phyloP scores from a whole-genome alignment of 92 coral and sea anemone species.

The Porites rus region DNA sequence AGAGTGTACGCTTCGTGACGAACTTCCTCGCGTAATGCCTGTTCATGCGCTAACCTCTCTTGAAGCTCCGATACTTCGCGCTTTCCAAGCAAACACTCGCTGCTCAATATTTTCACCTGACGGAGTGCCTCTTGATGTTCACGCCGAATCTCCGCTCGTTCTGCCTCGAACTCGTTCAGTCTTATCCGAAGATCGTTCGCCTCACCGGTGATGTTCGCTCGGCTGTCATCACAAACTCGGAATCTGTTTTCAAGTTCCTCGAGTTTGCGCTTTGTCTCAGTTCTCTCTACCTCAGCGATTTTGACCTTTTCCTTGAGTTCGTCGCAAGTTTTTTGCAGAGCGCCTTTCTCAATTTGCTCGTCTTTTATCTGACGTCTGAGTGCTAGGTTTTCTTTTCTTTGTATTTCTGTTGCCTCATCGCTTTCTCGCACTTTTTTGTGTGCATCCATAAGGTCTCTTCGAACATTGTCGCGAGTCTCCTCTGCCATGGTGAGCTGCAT shows the following conservation, averaged over 20 bases:
- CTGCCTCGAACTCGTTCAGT: conserved; percentile 75
- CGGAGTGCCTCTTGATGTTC: conserved; percentile 85
- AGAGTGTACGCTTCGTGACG: conserved; percentile 81
- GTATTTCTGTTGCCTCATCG: conserved; percentile 73
- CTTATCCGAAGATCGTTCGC: conserved; percentile 73
- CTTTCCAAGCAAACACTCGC: conserved; percentile 83
- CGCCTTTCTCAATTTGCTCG: conserved; percentile 72
- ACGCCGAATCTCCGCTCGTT: conserved; percentile 79
- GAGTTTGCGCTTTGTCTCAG: conserved; percentile 61
- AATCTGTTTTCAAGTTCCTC: conserved; percentile 76
- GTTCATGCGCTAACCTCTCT: conserved; percentile 81
- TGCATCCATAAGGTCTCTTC: conserved; percentile 84
- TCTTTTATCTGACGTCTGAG: conserved; percentile 77
- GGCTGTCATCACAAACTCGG: conserved; percentile 79
- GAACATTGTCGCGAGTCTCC: conserved; percentile 81
- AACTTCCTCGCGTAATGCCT: conserved; percentile 68
- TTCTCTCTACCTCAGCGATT: conserved; percentile 71
- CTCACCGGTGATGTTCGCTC: conserved; percentile 70
- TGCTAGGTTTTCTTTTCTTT: conserved; percentile 79
- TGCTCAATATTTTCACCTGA: conserved; percentile 84
- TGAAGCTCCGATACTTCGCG: conserved; percentile 81
- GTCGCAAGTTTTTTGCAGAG: conserved; percentile 75
- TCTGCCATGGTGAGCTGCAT: conserved; percentile 90
- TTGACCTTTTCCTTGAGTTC: conserved; percentile 84
- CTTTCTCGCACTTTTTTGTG: conserved; percentile 82